Conservation (phyloP, 1,140 invertebrate species). For the Fopius arisanus region DNA sequence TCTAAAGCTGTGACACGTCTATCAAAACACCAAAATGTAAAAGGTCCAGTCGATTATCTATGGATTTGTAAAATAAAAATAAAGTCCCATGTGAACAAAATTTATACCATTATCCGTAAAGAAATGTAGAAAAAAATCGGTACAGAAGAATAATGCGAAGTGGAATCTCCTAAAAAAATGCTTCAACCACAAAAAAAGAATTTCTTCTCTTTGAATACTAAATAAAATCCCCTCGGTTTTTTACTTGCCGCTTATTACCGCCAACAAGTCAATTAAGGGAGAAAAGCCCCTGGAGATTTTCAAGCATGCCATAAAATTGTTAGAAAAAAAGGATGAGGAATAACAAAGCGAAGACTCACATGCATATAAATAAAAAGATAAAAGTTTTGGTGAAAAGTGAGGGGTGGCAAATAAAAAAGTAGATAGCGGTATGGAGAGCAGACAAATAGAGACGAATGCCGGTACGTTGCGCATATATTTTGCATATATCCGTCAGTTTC, state of each 20-base stretch:
- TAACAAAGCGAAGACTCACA: neutral
- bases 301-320: neutral
- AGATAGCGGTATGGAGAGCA: neutral
- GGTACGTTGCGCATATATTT: constrained; percentile 5
- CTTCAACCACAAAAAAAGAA: too few species aligned
- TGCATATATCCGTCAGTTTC: constrained; percentile 7
- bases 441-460: constrained; percentile 15
- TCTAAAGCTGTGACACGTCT: too few species aligned
- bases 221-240: neutral
- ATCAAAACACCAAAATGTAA: neutral
- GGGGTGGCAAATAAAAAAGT: neutral
- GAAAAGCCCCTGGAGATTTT: neutral
- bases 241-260: neutral
- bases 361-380: neutral
- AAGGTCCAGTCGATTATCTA: too few species aligned
- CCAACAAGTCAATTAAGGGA: neutral
- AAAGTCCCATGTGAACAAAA: too few species aligned
- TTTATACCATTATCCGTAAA: too few species aligned
- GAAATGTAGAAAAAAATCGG: too few species aligned
- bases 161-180: too few species aligned
- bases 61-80: too few species aligned
- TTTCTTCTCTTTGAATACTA: too few species aligned
- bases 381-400: neutral
- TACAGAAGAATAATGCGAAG: too few species aligned
- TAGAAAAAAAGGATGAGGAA: neutral